Conservation (phyloP, 2,797 vertebrate genomes). For the Parauchenoglanis punctatus region DNA sequence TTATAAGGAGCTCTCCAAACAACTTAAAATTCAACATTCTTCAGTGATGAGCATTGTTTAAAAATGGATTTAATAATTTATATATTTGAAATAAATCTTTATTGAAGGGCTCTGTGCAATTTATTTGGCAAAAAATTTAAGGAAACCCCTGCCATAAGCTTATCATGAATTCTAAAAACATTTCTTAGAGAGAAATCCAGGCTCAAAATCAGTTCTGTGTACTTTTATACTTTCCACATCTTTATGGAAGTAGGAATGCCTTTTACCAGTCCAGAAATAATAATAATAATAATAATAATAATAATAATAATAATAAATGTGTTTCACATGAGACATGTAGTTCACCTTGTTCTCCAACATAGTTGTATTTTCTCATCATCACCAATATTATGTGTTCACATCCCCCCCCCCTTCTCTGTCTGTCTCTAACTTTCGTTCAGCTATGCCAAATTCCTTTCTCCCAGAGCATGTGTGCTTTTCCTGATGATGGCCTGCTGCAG, state of each 20-base stretch:
- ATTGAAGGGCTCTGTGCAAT: not conserved
- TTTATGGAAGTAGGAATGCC: not conserved
- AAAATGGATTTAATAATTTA: not conserved
- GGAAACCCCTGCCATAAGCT: not conserved
- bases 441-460: not conserved
- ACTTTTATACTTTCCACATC: not conserved
- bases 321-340: not conserved
- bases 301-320: too few relatives aligned
- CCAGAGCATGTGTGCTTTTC: conserved; percentile 29
- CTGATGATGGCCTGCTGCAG: conserved; percentile 37
- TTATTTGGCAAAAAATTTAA: not conserved
- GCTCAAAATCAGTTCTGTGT: not conserved
- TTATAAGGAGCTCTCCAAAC: not conserved
- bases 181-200: not conserved
- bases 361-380: not conserved
- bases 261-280: not conserved
- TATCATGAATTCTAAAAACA: not conserved
- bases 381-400: not conserved
- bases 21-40: not conserved
- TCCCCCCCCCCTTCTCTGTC: not conserved
- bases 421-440: not conserved
- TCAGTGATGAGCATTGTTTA: not conserved
- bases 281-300: too few relatives aligned
- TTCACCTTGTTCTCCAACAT: not conserved
- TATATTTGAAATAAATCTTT: not conserved